Conservation (phyloP, 2,888 invertebrate genomes). For the Cerastis leucographa region DNA sequence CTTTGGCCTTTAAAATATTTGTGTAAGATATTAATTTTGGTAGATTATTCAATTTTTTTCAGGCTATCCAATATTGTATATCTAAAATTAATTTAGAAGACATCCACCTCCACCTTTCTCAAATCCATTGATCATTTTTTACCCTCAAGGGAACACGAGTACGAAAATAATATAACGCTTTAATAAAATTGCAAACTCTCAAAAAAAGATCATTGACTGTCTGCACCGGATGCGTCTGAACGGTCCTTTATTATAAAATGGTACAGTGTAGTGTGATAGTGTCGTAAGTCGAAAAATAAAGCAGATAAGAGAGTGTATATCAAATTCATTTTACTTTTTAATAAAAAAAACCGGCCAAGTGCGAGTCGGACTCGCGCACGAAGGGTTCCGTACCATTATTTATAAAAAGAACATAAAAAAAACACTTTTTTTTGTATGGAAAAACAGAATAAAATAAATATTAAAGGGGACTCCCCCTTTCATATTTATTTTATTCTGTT, state of each 20-base stretch:
- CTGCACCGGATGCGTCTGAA: slow-evolving; percentile 48
- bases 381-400: too few relatives aligned
- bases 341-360: too few relatives aligned
- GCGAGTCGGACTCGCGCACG: too few relatives aligned
- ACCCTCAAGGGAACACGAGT: not conserved
- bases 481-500: too few relatives aligned
- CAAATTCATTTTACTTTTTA: slow-evolving; percentile 3
- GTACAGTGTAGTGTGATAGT: not conserved
- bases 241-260: slow-evolving; percentile 10
- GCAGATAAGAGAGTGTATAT: slow-evolving; percentile 1
- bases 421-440: too few relatives aligned
- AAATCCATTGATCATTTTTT: slow-evolving; percentile 5
- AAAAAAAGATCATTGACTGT: slow-evolving; percentile 45
- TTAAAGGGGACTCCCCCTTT: too few relatives aligned
- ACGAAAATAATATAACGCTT: slow-evolving; percentile 16
- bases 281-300: slow-evolving; percentile 18
- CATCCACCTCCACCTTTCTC: not conserved
- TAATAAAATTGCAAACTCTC: slow-evolving; percentile 31
- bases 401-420: too few relatives aligned
- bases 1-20: not conserved
- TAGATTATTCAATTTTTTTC: not conserved
- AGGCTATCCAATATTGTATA: not conserved
- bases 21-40: not conserved
- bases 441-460: too few relatives aligned
- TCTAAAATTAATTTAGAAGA: not conserved